A percentile compares a stretch with the other conserved stretches of the same genome.
Evolutionary conservation across 2,797 vertebrate species (phyloP).

Genomic region (Prunella strophiata): DNA sequence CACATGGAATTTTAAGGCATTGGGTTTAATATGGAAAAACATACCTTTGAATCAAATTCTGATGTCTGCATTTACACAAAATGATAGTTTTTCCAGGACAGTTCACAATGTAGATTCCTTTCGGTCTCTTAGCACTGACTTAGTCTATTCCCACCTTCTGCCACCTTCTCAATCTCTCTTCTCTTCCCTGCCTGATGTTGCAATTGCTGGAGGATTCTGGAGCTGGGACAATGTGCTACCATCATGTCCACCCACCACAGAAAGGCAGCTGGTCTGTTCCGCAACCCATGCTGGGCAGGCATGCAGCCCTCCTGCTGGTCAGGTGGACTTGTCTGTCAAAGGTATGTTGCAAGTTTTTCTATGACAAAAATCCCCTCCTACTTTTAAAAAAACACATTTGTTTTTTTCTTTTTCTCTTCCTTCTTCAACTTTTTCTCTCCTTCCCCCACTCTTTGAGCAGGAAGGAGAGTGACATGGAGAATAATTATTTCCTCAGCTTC

Average conservation of each 20-base stretch:
- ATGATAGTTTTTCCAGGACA: neutral
- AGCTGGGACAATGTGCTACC: neutral
- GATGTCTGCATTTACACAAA: neutral
- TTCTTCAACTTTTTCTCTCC: neutral
- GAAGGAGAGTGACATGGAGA: constrained; percentile 42
- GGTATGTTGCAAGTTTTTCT: neutral
- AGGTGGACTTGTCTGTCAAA: neutral
- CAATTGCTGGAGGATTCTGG: neutral
- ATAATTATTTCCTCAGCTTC: constrained; percentile 36
- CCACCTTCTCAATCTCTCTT: neutral
- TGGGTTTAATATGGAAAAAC: neutral
- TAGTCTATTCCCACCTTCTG: neutral
- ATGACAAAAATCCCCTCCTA: neutral
- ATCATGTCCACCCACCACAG: neutral
- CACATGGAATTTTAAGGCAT: neutral
- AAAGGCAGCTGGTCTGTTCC: neutral
- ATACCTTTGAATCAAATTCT: neutral
- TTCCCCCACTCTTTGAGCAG: neutral
- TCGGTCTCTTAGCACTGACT: neutral
- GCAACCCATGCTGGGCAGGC: neutral
- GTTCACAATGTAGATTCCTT: neutral
- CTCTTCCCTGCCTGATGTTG: neutral
- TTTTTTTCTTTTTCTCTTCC: neutral
- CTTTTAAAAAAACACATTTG: neutral
- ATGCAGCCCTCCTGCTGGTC: neutral